phyloP scores from a whole-genome alignment of 1,140 invertebrate species.

The Drosophila busckii region DNA sequence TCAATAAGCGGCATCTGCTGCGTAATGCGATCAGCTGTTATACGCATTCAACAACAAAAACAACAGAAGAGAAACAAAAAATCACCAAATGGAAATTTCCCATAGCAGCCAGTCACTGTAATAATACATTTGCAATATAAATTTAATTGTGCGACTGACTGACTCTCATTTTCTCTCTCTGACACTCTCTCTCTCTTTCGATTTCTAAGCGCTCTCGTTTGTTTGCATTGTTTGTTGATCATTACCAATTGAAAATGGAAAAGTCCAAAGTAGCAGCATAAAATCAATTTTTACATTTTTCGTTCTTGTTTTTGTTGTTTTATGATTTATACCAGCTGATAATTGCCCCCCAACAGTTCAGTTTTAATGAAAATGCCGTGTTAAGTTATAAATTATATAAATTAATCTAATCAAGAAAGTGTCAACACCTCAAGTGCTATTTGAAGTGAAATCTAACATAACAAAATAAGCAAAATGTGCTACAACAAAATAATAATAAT shows the following conservation, averaged over 20 bases:
- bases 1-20: slow-evolving; percentile 45
- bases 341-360: slow-evolving; percentile 30
- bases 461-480: slow-evolving; percentile 3
- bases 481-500: slow-evolving; percentile 14
- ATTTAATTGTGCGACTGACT: slow-evolving; percentile 24
- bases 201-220: slow-evolving; percentile 5
- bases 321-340: slow-evolving; percentile 61
- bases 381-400: slow-evolving; percentile 50
- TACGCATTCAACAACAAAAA: slow-evolving; percentile 25
- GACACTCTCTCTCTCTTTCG: background rate
- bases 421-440: slow-evolving; percentile 36
- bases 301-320: slow-evolving; percentile 19
- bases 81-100: slow-evolving; percentile 54
- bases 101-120: slow-evolving; percentile 42
- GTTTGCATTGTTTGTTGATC: slow-evolving; percentile 21
- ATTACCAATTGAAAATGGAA: slow-evolving; percentile 47
- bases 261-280: slow-evolving; percentile 51
- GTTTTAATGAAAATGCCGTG: slow-evolving; percentile 24
- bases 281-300: slow-evolving; percentile 21
- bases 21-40: slow-evolving; percentile 57
- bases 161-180: slow-evolving; percentile 11
- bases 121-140: slow-evolving; percentile 34
- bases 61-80: slow-evolving; percentile 23
- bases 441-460: slow-evolving; percentile 5
- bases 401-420: slow-evolving; percentile 60